phyloP scores from a whole-genome alignment of 2,888 invertebrate genomes.

The Gisinianus flammeolus region DNA sequence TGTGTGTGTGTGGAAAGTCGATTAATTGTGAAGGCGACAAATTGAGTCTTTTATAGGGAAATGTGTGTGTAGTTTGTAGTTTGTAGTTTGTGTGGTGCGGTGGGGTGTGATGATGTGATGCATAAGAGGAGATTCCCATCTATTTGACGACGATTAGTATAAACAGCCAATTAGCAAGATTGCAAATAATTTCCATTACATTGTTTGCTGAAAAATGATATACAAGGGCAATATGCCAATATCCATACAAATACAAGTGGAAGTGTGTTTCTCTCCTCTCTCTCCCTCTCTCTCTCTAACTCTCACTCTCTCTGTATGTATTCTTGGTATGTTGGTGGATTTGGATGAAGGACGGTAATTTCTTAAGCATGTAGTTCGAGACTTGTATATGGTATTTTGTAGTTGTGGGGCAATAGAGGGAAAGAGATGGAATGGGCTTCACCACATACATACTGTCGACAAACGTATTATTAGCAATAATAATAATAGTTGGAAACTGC shows the following conservation, averaged over 20 bases:
- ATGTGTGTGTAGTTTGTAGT: too few species aligned
- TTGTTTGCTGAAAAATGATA: conserved; percentile 58
- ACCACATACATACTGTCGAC: not conserved
- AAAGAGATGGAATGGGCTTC: not conserved
- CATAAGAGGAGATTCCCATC: not conserved
- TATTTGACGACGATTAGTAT: conserved; percentile 15
- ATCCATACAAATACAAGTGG: not conserved
- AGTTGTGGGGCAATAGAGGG: not conserved
- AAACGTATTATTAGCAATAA: conserved; percentile 55
- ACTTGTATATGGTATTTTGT: not conserved
- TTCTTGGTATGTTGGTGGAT: too few species aligned
- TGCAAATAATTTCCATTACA: conserved; percentile 54
- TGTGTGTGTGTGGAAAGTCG: conserved; percentile 34
- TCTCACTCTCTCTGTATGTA: not conserved
- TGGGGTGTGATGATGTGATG: not conserved
- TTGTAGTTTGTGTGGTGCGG: not conserved
- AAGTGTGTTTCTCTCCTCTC: not conserved
- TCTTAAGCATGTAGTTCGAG: too few species aligned
- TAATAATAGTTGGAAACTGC: conserved; percentile 50
- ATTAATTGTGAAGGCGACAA: conserved; percentile 48
- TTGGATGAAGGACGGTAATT: too few species aligned
- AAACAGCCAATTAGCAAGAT: conserved; percentile 56
- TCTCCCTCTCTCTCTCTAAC: not conserved
- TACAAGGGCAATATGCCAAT: conserved; percentile 48
- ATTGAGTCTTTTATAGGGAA: conserved; percentile 40